Base-by-base conservation (phyloP, 2,113 vertebrate genomes). In the Desmodus rotundus region DNA sequence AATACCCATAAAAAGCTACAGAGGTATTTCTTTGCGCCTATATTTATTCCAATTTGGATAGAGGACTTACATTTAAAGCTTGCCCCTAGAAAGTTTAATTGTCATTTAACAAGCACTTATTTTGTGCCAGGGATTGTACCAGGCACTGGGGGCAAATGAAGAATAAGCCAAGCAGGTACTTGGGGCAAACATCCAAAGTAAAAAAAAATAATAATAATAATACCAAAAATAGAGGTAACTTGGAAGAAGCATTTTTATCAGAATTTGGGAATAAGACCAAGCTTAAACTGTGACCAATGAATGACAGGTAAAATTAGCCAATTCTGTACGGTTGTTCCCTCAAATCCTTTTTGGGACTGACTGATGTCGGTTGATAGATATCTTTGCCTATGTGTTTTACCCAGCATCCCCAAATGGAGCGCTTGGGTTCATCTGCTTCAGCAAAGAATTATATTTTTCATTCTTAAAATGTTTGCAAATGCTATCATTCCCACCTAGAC, bases 191-290 rank as follows among this genome's bases (percentile, higher is more conserved):
- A 91, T 36, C 72, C 93, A 81, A 88, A 33, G 58, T 58, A 41
- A 76, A 84, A 38, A 67, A 10, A 36, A 52, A 76, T 70, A 31
- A 50, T 24, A 70, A 65, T 56, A 70, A n/a, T n/a, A 80, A 31
- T 50, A 26, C 17, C 19, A 50, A 58, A 76, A 70, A 36, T 26
- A 74, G 80, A 78, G 11, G 36, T 67, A 72, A 52, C 31, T 93
- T 41, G 73, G 33, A 61, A 92, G 65, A 89, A 43, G 17, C n/a
- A 89, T 80, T 95, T 78, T 87, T 83, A 96, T 93, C 73, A 68
- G 94, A 81, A 22, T 61, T 85, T 85, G 56, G 74, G 65, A 68
- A 33, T 41, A 76, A 81, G 38, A 87, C 28, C 70, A 93, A 87
- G 36, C 24, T 92, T 86, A 70, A 83, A 87, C 50, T 76, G 65